Evolutionary conservation across 1,140 invertebrate species (phyloP), one percentile per base, ranked within the genome.

Genomic region (Lepidurus packardi): DNA sequence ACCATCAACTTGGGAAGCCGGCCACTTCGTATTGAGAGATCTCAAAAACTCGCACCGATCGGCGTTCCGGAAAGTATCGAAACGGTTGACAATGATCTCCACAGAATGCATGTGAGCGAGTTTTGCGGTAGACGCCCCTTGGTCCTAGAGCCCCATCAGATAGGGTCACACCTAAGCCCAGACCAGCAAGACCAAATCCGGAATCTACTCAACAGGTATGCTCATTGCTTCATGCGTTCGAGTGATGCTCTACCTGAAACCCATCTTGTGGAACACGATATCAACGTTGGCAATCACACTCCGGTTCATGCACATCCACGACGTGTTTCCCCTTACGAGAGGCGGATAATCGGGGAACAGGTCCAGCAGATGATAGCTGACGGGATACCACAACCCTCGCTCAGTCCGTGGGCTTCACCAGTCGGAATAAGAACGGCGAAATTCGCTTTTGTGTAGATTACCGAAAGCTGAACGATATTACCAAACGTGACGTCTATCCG

Each of bases 401-500:
- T 82, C 0, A 85, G 83, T 10, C 81, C 84, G 0, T 90, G 87
- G 85, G 81, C 84, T 11, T 84, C 84, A 0, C 88, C 86, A 0
- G 80, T 87, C 82, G 83, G 80, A 90, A 90, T 78, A 86, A 87
- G 44, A 85, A 88, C 77, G 84, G 83, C 5, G 80, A 79, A 0
- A 80, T 81, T 1, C 76, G 87, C 9, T 87, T 88, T 75, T 88
- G 87, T 82, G 81, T 89, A 0, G 87, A 90, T 81, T 89, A 85
- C 80, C 80, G 87, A 8, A 44, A 77, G 13, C 79, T 88, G 7
- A 88, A 88, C 80, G 16, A 34, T 0, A 79, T 83, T 9, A 87
- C 84, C 6, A 77, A 11, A 76, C 74, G 81, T 73, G 85, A 86
- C 78, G 73, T 75, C 25, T 25, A 25, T 25, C 25, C 25, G 25